Evolutionary conservation across 2,113 vertebrate genomes (phyloP).

Genomic region (Prunella himalayana): DNA sequence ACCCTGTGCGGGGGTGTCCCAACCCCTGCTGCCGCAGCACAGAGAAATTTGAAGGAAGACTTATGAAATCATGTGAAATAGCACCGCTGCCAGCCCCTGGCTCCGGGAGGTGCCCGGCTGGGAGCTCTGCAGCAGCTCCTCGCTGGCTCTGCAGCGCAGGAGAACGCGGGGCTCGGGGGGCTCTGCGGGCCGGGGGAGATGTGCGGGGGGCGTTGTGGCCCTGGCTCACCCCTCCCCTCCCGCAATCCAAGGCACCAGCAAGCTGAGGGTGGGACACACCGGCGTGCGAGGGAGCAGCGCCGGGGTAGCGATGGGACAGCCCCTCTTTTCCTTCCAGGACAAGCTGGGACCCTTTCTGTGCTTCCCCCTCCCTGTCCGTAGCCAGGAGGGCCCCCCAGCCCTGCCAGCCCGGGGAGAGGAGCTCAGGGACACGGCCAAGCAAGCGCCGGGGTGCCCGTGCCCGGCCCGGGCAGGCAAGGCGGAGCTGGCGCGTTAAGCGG

Average conservation of each 20-base stretch:
- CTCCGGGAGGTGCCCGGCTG: not conserved
- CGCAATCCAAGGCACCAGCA: not conserved
- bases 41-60: constrained; percentile 15
- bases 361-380: not conserved
- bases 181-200: not conserved
- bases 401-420: not conserved
- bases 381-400: not conserved
- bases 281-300: not conserved
- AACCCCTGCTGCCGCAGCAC: not conserved
- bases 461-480: not conserved
- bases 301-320: not conserved
- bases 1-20: accelerated
- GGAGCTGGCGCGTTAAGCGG: not conserved
- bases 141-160: not conserved
- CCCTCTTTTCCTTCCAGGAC: not conserved
- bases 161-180: not conserved
- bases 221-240: not conserved
- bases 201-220: not conserved
- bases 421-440: not conserved
- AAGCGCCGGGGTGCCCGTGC: not conserved
- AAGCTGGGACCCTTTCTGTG: not conserved
- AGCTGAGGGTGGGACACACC: not conserved
- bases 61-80: not conserved
- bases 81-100: constrained; percentile 28
- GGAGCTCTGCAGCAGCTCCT: not conserved